Evolutionary conservation across 1,140 invertebrate genomes (phyloP).

Genomic region (Diuraphis noxia): DNA sequence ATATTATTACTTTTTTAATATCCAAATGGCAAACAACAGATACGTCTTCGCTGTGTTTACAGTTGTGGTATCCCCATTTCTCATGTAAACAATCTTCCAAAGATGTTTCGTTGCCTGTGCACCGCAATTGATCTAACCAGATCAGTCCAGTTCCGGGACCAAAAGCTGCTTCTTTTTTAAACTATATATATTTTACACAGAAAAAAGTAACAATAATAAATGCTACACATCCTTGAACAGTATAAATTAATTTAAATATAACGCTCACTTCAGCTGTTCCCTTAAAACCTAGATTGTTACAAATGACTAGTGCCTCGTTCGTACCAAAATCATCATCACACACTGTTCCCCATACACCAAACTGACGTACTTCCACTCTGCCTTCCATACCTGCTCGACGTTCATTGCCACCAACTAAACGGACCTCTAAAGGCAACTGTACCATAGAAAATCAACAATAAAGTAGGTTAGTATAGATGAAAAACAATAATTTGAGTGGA

Average conservation of each 20-base stretch:
- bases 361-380: conserved; percentile 71
- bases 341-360: conserved; percentile 75
- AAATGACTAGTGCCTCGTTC: conserved; percentile 70
- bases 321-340: conserved; percentile 78
- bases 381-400: conserved; percentile 64
- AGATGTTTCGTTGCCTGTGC: conserved; percentile 70
- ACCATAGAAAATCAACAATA: conserved; percentile 7
- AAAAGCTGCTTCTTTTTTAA: conserved; percentile 59
- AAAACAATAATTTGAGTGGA: not conserved
- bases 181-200: conserved; percentile 51
- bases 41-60: conserved; percentile 76
- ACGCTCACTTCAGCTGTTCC: conserved; percentile 63
- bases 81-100: conserved; percentile 68
- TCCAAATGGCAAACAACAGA: conserved; percentile 66
- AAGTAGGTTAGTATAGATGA: not conserved
- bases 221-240: not conserved
- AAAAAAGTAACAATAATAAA: not conserved
- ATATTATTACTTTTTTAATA: conserved; percentile 44
- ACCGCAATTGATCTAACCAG: conserved; percentile 75
- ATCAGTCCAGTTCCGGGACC: conserved; percentile 68
- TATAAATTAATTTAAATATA: not conserved
- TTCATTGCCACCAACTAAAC: conserved; percentile 46
- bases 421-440: conserved; percentile 41
- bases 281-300: conserved; percentile 67
- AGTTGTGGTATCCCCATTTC: conserved; percentile 74